Conservation (phyloP, 2,888 invertebrate genomes). For the Dysmachus trigonus region DNA sequence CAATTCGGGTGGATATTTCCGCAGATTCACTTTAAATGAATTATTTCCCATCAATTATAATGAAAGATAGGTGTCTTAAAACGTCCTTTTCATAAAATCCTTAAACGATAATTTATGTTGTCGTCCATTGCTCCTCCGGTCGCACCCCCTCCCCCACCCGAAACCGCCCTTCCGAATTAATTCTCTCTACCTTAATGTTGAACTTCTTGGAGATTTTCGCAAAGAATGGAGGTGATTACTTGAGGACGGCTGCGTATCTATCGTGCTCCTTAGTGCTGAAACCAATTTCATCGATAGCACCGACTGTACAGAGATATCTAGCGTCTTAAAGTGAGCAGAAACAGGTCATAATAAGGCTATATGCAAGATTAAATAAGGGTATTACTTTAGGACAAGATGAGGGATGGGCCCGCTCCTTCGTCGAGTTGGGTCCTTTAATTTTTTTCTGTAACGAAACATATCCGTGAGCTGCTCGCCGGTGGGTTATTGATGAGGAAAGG, state of each 20-base stretch:
- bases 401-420: conserved; percentile 51
- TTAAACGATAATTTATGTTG: conserved; percentile 51
- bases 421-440: conserved; percentile 42
- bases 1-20: conserved; percentile 42
- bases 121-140: conserved; percentile 45
- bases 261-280: conserved; percentile 12
- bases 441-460: conserved; percentile 27
- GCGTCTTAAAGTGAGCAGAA: conserved; percentile 46
- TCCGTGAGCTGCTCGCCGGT: conserved; percentile 5
- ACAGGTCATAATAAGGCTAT: conserved; percentile 52
- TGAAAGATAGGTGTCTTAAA: conserved; percentile 52
- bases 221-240: conserved; percentile 40
- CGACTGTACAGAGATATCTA: conserved; percentile 11
- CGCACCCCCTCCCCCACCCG: neutral
- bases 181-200: conserved; percentile 36
- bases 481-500: conserved; percentile 40
- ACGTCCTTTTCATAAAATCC: conserved; percentile 51
- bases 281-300: conserved; percentile 36
- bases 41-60: conserved; percentile 51
- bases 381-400: conserved; percentile 52
- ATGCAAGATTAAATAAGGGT: conserved; percentile 54
- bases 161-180: conserved; percentile 12
- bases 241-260: conserved; percentile 38
- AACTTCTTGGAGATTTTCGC: conserved; percentile 37
- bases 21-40: conserved; percentile 50